These are phyloP conservation scores for Delia radicum DNA, from an alignment of 1,140 invertebrate species.

Conservation along the genomic window DNA sequence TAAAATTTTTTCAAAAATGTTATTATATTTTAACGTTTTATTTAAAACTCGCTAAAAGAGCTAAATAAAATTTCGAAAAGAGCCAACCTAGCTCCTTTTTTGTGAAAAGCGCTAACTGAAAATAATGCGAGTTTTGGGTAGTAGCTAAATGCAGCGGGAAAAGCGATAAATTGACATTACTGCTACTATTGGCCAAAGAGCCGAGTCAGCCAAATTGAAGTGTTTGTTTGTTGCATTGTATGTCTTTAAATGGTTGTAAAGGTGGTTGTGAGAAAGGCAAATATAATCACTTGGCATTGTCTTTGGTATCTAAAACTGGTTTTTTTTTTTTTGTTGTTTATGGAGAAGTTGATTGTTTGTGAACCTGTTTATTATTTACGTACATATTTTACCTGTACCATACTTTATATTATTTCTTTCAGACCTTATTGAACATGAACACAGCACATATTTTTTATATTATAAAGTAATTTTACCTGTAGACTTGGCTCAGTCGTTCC, in stretches of 20 bases:
- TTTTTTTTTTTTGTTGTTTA: too few relatives aligned
- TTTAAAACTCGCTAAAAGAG: too few relatives aligned
- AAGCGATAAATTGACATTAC: too few relatives aligned
- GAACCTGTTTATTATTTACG: conserved; percentile 22
- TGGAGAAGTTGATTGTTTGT: conserved; percentile 1
- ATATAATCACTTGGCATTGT: conserved; percentile 16
- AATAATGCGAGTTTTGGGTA: too few relatives aligned
- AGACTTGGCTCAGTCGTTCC: background rate
- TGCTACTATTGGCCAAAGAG: too few relatives aligned
- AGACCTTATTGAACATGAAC: background rate
- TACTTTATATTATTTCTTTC: background rate
- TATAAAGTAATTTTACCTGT: background rate
- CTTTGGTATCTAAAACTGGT: background rate
- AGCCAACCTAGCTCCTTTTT: background rate
- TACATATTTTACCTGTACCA: background rate
- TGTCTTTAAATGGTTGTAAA: background rate
- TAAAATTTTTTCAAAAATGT: too few relatives aligned
- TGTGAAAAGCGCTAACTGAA: too few relatives aligned
- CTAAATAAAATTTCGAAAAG: too few relatives aligned
- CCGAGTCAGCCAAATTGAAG: background rate
- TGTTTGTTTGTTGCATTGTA: background rate
- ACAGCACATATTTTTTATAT: too few relatives aligned
- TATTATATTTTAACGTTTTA: too few relatives aligned
- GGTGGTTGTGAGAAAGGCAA: background rate
- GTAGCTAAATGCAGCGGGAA: too few relatives aligned